Evolutionary conservation across 2,888 invertebrate genomes (phyloP).

Genomic region (Phengaris alcon): DNA sequence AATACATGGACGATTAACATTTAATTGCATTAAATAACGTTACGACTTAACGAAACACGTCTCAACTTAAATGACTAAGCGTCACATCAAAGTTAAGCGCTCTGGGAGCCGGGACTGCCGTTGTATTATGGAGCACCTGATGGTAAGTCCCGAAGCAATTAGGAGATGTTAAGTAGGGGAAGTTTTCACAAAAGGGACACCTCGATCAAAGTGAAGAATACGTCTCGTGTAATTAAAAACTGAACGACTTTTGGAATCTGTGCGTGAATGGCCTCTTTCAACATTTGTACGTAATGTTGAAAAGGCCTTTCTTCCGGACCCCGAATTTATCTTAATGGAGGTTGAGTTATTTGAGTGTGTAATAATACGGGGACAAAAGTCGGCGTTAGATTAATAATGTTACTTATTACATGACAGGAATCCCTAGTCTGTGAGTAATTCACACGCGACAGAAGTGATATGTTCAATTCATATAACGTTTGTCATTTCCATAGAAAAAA

Average conservation of each 20-base stretch:
- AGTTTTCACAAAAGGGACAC: not conserved
- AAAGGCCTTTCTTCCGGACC: not conserved
- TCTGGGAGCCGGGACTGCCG: too few species aligned
- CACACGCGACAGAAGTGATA: not conserved
- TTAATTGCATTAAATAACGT: too few species aligned
- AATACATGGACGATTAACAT: too few species aligned
- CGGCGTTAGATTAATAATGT: not conserved
- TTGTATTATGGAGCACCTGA: not conserved
- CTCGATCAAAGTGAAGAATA: not conserved
- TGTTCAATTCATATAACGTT: too few species aligned
- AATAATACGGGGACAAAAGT: not conserved
- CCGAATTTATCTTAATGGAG: conserved; percentile 1
- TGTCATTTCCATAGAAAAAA: too few species aligned
- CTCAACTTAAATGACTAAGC: too few species aligned
- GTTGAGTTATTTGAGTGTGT: not conserved
- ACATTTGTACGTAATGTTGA: not conserved
- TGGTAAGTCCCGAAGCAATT: not conserved
- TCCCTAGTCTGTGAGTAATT: not conserved
- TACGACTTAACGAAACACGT: too few species aligned
- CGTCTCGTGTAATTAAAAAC: not conserved
- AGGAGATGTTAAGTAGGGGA: not conserved
- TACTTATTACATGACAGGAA: not conserved
- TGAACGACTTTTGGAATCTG: not conserved
- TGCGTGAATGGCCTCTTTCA: not conserved
- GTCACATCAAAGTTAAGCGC: too few species aligned